phyloP scores from a whole-genome alignment of 2,797 vertebrate species.

The Melanotaenia parkinsoni region DNA sequence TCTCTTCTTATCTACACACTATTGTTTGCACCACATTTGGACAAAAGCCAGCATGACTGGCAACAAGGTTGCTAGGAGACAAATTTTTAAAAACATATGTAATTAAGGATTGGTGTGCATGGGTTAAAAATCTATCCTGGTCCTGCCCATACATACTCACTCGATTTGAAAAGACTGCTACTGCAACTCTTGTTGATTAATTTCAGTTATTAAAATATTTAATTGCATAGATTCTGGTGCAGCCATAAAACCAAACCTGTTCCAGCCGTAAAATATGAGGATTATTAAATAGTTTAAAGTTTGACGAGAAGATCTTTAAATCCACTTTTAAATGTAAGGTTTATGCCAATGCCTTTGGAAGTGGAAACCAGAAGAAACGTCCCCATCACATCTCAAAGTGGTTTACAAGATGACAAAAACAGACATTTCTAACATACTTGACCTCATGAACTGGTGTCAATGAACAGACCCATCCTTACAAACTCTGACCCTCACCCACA shows the following conservation, averaged over 20 bases:
- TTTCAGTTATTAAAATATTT: too few species aligned
- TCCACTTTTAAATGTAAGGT: too few species aligned
- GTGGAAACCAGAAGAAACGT: too few species aligned
- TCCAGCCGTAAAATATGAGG: too few species aligned
- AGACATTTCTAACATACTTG: conserved; percentile 25
- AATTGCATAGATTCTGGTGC: too few species aligned
- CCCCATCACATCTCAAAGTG: background rate
- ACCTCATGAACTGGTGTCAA: conserved; percentile 30
- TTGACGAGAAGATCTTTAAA: too few species aligned
- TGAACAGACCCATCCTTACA: conserved; percentile 9
- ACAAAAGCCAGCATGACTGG: background rate
- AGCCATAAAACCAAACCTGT: too few species aligned
- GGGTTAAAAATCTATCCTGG: background rate
- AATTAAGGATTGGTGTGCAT: background rate
- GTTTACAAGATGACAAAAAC: conserved; percentile 22
- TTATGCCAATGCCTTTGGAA: too few species aligned
- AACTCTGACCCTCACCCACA: conserved; percentile 20
- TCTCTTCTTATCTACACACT: background rate
- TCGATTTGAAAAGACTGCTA: background rate
- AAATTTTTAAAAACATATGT: background rate
- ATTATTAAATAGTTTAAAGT: too few species aligned
- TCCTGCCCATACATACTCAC: background rate
- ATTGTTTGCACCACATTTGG: conserved; percentile 2
- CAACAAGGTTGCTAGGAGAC: conserved; percentile 15
- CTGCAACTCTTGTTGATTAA: background rate